Percentiles rank a stretch among this genome's conserved stretches.
phyloP scores from a whole-genome alignment of 2,113 vertebrate species.

The Hypomesus transpacificus region DNA sequence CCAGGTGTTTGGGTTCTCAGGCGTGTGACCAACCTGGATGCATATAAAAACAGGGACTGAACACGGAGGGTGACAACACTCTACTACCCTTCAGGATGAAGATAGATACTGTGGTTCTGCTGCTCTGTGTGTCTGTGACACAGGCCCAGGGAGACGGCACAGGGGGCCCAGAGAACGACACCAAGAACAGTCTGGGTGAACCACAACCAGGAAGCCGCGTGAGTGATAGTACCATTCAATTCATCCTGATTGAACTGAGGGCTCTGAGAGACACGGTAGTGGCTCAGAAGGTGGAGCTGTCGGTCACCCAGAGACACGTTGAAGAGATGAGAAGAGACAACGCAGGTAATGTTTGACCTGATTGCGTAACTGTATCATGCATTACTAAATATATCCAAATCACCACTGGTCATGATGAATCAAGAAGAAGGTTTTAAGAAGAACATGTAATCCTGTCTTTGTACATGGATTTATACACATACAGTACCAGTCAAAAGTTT shows the following conservation, averaged over 20 bases:
- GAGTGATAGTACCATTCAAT: background rate
- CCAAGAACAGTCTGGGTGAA: background rate
- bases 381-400: background rate
- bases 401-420: too few species aligned
- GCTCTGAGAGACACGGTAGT: conserved; percentile 2
- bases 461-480: too few species aligned
- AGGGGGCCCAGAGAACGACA: background rate
- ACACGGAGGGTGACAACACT: too few species aligned
- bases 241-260: background rate
- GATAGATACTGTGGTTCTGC: too few species aligned
- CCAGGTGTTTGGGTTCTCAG: too few species aligned
- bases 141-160: background rate
- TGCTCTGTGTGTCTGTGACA: background rate
- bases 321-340: background rate
- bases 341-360: background rate
- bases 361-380: background rate
- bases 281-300: background rate
- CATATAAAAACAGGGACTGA: too few species aligned
- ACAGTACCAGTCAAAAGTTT: too few species aligned
- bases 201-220: background rate
- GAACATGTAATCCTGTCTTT: too few species aligned
- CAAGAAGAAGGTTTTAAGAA: too few species aligned
- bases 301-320: background rate
- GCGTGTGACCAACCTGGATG: too few species aligned
- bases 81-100: too few species aligned